phyloP scores from a whole-genome alignment of 2,888 invertebrate species.

The Drosophila melanocephala region DNA sequence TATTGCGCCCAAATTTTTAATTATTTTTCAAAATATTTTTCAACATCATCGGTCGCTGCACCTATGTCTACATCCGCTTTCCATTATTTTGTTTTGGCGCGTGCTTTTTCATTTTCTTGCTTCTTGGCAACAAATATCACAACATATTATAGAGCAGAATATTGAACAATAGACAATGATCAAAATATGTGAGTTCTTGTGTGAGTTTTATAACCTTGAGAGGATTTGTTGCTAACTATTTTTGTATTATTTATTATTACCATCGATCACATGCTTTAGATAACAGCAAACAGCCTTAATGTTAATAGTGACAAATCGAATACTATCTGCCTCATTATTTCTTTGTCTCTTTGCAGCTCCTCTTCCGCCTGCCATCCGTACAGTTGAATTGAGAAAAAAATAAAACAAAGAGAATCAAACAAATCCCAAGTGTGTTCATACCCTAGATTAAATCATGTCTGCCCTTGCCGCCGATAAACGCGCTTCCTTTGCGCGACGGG shows the following conservation, averaged over 20 bases:
- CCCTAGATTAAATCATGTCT: conserved; percentile 67
- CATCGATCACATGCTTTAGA: conserved; percentile 37
- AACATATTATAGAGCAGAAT: not conserved
- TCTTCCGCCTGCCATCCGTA: conserved; percentile 3
- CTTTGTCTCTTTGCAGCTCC: conserved; percentile 46
- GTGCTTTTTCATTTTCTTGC: conserved; percentile 8
- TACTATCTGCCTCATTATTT: not conserved
- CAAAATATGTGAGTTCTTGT: not conserved
- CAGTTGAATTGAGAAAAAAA: conserved; percentile 5
- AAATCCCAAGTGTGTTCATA: conserved; percentile 16
- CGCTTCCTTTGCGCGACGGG: conserved; percentile 85
- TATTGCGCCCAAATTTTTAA: conserved; percentile 34
- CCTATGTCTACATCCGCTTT: conserved; percentile 27
- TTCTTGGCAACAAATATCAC: conserved; percentile 17
- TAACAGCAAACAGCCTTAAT: conserved; percentile 7
- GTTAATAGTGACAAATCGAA: not conserved
- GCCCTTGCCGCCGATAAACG: conserved; percentile 82
- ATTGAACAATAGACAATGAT: conserved; percentile 10
- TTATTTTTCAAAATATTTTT: conserved; percentile 24
- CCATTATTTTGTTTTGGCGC: conserved; percentile 22
- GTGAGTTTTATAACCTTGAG: conserved; percentile 13
- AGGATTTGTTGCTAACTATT: conserved; percentile 5
- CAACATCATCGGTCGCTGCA: conserved; percentile 16
- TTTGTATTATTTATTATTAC: not conserved
- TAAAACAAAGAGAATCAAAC: conserved; percentile 7